Conservation (phyloP, 2,113 vertebrate genomes). For the Ranitomeya imitator region DNA sequence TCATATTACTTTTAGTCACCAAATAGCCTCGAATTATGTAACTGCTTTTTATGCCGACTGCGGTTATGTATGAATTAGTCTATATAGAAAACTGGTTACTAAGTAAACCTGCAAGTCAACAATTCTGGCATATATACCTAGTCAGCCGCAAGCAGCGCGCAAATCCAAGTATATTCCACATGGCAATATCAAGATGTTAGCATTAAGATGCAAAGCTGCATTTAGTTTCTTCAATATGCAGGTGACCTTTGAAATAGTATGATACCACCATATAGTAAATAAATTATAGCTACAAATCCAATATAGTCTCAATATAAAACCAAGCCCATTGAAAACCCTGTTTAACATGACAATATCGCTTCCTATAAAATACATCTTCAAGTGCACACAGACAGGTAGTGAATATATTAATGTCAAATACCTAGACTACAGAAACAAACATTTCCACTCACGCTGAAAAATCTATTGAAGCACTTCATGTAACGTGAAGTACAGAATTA, state of each 20-base stretch:
- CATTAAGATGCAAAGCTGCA: background rate
- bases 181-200: background rate
- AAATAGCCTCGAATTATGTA: too few species aligned
- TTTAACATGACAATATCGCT: slow-evolving; percentile 22
- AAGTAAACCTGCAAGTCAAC: background rate
- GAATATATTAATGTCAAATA: slow-evolving; percentile 17
- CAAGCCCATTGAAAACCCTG: background rate
- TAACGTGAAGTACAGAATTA: background rate
- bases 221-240: background rate
- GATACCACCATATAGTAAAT: background rate
- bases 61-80: background rate
- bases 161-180: background rate
- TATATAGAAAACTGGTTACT: background rate
- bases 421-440: background rate
- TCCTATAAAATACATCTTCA: background rate
- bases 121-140: background rate
- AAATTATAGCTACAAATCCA: background rate
- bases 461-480: background rate
- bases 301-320: background rate
- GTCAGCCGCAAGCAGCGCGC: too few species aligned
- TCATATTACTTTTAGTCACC: too few species aligned
- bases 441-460: background rate
- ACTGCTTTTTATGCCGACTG: background rate
- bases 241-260: background rate
- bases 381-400: background rate